These are phyloP conservation scores for Mallateleia sp. DNA, from an alignment of 2,888 invertebrate genomes.

Conservation along the genomic window DNA sequence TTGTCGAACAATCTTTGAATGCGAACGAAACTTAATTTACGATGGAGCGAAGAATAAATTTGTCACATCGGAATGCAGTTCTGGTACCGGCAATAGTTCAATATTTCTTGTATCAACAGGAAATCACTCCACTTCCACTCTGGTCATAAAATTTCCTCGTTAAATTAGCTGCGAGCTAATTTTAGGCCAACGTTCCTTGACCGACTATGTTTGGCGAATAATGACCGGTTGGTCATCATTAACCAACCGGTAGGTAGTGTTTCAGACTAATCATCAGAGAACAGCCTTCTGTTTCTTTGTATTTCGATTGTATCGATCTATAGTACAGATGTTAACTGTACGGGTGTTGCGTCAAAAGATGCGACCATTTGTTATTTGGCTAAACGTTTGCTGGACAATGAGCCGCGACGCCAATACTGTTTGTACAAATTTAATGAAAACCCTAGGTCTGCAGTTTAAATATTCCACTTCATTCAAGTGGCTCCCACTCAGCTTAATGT, in stretches of 20 bases:
- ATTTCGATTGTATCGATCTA: conserved; percentile 49
- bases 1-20: conserved; percentile 43
- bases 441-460: conserved; percentile 42
- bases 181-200: conserved; percentile 16
- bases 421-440: conserved; percentile 53
- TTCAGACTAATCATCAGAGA: conserved; percentile 20
- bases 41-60: conserved; percentile 13
- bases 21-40: conserved; percentile 39
- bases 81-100: no score
- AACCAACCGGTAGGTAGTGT: no score
- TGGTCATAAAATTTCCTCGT: conserved; percentile 1
- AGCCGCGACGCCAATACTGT: conserved; percentile 4
- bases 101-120: background rate
- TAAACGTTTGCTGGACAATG: background rate
- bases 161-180: conserved; percentile 35
- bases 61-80: background rate
- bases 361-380: background rate
- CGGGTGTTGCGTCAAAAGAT: conserved; percentile 23
- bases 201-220: conserved; percentile 21
- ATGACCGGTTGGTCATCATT: conserved; percentile 37
- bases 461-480: conserved; percentile 71
- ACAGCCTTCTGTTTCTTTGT: conserved; percentile 49
- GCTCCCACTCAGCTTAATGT: conserved; percentile 44
- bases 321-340: conserved; percentile 40
- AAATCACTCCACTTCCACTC: conserved; percentile 8